Evolutionary conservation across 1,140 invertebrate species (phyloP).

Genomic region (Batillaria attramentaria): DNA sequence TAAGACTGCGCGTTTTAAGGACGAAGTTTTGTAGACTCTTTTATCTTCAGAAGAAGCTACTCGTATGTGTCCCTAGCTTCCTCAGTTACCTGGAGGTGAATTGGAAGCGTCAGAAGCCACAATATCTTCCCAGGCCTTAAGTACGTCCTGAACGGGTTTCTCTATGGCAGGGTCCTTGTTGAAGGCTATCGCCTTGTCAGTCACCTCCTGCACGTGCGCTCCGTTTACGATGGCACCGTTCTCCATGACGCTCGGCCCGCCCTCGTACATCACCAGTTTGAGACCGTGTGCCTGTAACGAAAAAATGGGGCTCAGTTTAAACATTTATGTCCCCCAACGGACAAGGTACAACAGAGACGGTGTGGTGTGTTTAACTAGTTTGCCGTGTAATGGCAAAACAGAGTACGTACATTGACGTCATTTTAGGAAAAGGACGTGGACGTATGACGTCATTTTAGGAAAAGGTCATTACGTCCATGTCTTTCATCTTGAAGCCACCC

Average conservation of each 20-base stretch:
- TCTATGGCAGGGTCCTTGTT: conserved; percentile 46
- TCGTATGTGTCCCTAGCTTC: too few species aligned
- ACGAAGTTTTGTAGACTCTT: too few species aligned
- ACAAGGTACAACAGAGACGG: not conserved
- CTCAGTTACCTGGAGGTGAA: not conserved
- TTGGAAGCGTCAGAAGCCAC: conserved; percentile 30
- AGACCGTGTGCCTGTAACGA: conserved; percentile 40
- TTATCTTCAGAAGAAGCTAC: too few species aligned
- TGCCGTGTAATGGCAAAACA: too few species aligned
- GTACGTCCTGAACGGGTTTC: conserved; percentile 32
- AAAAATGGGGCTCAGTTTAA: not conserved
- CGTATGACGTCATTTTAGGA: too few species aligned
- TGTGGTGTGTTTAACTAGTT: not conserved
- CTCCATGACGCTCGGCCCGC: conserved; percentile 38
- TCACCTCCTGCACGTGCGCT: conserved; percentile 36
- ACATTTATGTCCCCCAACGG: not conserved
- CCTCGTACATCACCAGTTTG: conserved; percentile 56
- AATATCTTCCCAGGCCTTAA: conserved; percentile 42
- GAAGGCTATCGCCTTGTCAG: conserved; percentile 50
- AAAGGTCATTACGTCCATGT: not conserved
- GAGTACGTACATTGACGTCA: not conserved
- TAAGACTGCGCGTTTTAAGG: too few species aligned
- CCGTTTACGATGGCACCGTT: conserved; percentile 40
- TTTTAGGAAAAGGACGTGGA: not conserved
- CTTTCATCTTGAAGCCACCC: too few species aligned